A percentile compares a stretch with the other conserved stretches of the same genome.
Evolutionary conservation across 2,888 invertebrate genomes (phyloP).

Genomic region (Cataglyphis cursor): DNA sequence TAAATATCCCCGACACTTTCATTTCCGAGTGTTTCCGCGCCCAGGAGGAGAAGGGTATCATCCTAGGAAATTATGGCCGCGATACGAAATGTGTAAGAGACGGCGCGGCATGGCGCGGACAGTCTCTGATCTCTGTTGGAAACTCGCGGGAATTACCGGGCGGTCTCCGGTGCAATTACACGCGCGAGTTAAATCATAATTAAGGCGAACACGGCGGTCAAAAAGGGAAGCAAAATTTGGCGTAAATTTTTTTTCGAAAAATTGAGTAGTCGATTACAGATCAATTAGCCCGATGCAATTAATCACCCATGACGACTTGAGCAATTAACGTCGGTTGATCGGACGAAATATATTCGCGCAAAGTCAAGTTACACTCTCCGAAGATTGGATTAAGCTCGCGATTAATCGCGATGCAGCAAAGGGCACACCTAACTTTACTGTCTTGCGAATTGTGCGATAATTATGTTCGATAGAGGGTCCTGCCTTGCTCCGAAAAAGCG

Average conservation of each 20-base stretch:
- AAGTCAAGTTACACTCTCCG: conserved; percentile 13
- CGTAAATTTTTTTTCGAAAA: conserved; percentile 29
- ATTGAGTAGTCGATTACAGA: background rate
- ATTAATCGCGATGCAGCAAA: conserved; percentile 14
- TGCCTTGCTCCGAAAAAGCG: conserved; percentile 23
- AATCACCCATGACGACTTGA: background rate
- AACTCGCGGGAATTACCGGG: conserved; percentile 13
- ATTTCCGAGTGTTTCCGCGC: conserved; percentile 78
- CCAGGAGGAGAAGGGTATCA: conserved; percentile 75
- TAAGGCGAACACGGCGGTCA: background rate
- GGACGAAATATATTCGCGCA: background rate
- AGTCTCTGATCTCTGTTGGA: conserved; percentile 38
- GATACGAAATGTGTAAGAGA: conserved; percentile 38
- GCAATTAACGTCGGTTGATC: background rate
- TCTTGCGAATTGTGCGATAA: conserved; percentile 45
- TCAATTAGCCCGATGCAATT: conserved; percentile 10
- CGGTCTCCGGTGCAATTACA: conserved; percentile 36
- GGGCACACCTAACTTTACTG: background rate
- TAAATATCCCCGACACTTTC: conserved; percentile 79
- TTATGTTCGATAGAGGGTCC: conserved; percentile 43
- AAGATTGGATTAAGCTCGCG: conserved; percentile 22
- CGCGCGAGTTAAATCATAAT: conserved; percentile 43
- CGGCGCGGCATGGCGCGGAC: background rate
- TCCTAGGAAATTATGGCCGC: conserved; percentile 78
- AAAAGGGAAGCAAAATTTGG: background rate